Evolutionary conservation across 2,888 invertebrate species (phyloP).

Genomic region (Spialia ferax): DNA sequence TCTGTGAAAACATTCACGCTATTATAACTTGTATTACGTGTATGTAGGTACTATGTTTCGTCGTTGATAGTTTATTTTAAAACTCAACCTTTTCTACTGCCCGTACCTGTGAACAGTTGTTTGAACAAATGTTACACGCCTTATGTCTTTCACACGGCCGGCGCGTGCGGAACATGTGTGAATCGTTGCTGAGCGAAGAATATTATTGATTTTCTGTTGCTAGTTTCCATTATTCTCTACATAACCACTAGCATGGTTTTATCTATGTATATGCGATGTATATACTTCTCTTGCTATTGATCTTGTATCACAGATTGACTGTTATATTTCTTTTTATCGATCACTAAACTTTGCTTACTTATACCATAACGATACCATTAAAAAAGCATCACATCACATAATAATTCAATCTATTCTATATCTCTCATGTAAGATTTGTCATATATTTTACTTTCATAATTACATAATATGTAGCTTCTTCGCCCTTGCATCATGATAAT

Average conservation of each 20-base stretch:
- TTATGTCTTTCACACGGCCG: constrained; percentile 11
- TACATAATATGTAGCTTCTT: too few relatives aligned
- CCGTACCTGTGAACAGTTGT: constrained; percentile 19
- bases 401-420: too few relatives aligned
- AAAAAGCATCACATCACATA: too few relatives aligned
- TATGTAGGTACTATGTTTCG: not conserved
- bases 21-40: constrained; percentile 5
- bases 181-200: not conserved
- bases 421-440: too few relatives aligned
- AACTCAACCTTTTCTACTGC: constrained; percentile 1
- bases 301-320: too few relatives aligned
- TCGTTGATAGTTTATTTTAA: not conserved
- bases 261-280: too few relatives aligned
- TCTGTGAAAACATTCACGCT: not conserved
- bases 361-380: too few relatives aligned
- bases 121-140: constrained; percentile 23
- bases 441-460: too few relatives aligned
- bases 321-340: too few relatives aligned
- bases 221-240: not conserved
- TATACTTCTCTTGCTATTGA: too few relatives aligned
- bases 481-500: too few relatives aligned
- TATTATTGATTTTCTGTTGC: constrained; percentile 12
- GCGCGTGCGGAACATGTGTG: constrained; percentile 23
- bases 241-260: not conserved
- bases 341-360: too few relatives aligned